Percentiles rank a stretch among this genome's conserved stretches.
Conservation (phyloP, 2,888 invertebrate species). For the Cephus runcator region DNA sequence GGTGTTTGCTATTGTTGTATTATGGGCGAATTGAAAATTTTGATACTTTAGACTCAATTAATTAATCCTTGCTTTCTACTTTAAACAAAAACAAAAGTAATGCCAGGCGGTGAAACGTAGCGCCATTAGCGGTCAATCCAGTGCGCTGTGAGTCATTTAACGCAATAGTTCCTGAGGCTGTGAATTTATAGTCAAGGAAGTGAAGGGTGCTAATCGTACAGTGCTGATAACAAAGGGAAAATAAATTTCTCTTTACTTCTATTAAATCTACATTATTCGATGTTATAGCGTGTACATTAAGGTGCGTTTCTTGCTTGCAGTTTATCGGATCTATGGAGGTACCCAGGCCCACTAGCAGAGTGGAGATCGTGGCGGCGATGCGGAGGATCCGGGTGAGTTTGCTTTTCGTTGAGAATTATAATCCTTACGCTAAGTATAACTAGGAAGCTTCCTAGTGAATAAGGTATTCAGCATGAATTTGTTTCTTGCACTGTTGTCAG, state of each 20-base stretch:
- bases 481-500: not conserved
- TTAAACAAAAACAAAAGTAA: not conserved
- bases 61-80: not conserved
- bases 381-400: constrained; percentile 92
- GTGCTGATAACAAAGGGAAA: not conserved
- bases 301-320: constrained; percentile 71
- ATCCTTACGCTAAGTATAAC: not conserved
- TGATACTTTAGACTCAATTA: not conserved
- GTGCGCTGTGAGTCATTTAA: not conserved
- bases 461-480: not conserved
- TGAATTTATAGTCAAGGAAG: not conserved
- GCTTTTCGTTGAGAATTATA: constrained; percentile 24
- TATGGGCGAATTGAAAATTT: not conserved
- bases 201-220: not conserved
- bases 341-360: constrained; percentile 93
- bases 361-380: constrained; percentile 99
- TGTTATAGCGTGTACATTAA: not conserved
- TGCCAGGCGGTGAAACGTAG: not conserved
- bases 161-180: not conserved
- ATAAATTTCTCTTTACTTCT: not conserved
- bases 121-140: not conserved
- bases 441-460: not conserved
- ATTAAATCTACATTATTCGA: not conserved
- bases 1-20: not conserved
- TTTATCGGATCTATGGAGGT: constrained; percentile 99